phyloP scores from a whole-genome alignment of 1,140 invertebrate genomes.

The Bombus soroeensis region DNA sequence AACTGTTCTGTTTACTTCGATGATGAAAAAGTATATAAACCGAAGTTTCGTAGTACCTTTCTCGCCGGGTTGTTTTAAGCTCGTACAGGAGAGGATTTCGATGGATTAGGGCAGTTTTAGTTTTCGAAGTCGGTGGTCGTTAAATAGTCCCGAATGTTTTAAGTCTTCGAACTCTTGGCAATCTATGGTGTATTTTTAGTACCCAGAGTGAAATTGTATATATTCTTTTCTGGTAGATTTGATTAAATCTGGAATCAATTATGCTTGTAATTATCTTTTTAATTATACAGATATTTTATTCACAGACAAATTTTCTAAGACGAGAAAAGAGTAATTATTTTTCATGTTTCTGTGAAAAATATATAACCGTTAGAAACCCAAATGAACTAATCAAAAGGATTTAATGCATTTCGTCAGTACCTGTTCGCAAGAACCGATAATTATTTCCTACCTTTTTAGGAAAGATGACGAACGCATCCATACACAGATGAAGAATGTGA shows the following conservation, averaged over 20 bases:
- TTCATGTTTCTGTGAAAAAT: too few species aligned
- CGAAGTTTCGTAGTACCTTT: neutral
- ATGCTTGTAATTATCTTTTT: neutral
- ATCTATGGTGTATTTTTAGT: neutral
- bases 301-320: too few species aligned
- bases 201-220: neutral
- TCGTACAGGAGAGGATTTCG: neutral
- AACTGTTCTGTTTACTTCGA: conserved; percentile 18
- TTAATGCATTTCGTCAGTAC: too few species aligned
- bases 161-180: neutral
- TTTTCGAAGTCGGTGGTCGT: neutral
- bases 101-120: neutral
- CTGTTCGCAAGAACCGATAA: too few species aligned
- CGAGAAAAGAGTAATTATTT: too few species aligned
- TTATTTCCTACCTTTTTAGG: too few species aligned
- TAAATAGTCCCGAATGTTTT: neutral
- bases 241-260: neutral
- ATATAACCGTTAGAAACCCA: too few species aligned
- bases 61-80: neutral
- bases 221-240: too few species aligned
- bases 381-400: too few species aligned
- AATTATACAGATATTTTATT: neutral
- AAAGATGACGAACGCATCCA: too few species aligned
- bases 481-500: too few species aligned
- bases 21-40: conserved; percentile 11